phyloP scores from a whole-genome alignment of 1,140 invertebrate species.

The Elysia chlorotica region DNA sequence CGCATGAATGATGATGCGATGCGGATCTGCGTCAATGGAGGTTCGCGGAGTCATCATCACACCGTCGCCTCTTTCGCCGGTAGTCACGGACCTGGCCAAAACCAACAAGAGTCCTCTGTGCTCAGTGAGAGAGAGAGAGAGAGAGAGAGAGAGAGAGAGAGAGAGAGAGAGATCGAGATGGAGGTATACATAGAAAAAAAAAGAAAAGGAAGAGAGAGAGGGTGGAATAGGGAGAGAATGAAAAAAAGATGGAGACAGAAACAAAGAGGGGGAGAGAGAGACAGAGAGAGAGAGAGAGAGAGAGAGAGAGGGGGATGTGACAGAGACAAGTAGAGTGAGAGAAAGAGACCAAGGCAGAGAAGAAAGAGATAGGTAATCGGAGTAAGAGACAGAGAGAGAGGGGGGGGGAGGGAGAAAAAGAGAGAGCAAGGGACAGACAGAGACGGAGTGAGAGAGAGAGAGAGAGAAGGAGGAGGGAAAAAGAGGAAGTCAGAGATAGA shows the following conservation, averaged over 20 bases:
- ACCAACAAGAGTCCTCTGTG: neutral
- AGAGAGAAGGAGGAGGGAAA: neutral
- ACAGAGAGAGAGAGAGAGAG: slow-evolving; percentile 6
- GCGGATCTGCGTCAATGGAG: too few relatives aligned
- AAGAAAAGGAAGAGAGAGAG: too few relatives aligned
- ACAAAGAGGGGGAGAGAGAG: neutral
- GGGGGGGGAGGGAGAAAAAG: neutral
- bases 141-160: too few relatives aligned
- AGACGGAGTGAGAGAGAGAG: neutral
- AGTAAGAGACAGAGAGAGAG: neutral
- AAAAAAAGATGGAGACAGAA: neutral
- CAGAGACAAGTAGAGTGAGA: neutral
- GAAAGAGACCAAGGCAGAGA: neutral
- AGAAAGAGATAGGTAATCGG: neutral
- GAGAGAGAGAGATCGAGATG: too few relatives aligned
- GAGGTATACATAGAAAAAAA: too few relatives aligned
- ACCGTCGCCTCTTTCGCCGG: too few relatives aligned
- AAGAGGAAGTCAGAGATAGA: neutral
- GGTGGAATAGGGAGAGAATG: neutral
- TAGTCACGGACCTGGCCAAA: too few relatives aligned
- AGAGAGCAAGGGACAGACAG: neutral
- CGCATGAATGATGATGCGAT: too few relatives aligned
- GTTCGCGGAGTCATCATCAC: too few relatives aligned
- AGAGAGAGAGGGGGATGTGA: neutral
- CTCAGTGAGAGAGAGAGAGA: neutral